phyloP scores from a whole-genome alignment of 2,113 vertebrate genomes.

The Coptodon rendalli region DNA sequence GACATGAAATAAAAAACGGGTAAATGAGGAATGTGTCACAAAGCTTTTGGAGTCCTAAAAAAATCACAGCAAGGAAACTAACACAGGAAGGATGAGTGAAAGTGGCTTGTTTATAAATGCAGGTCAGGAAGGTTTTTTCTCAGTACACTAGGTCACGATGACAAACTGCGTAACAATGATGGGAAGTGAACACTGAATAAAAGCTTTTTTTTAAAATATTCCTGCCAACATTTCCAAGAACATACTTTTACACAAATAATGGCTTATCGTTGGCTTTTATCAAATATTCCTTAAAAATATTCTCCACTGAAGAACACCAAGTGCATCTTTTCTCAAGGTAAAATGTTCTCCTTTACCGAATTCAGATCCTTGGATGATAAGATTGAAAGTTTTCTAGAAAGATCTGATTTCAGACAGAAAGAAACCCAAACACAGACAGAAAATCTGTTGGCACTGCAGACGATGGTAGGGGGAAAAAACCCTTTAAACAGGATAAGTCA shows the following conservation, averaged over 20 bases:
- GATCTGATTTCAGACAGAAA: background rate
- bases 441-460: background rate
- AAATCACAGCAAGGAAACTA: background rate
- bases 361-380: background rate
- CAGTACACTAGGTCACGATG: background rate
- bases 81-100: background rate
- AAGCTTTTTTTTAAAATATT: background rate
- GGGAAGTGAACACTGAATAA: background rate
- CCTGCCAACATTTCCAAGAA: background rate
- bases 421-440: background rate
- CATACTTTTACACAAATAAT: background rate
- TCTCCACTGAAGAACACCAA: rapidly evolving
- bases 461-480: rapidly evolving
- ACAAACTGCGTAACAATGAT: background rate
- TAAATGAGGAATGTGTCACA: background rate
- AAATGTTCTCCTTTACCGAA: background rate
- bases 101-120: background rate
- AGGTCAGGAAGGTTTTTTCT: background rate
- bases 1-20: background rate
- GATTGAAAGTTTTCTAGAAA: background rate
- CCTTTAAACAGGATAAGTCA: background rate
- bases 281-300: background rate
- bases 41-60: background rate
- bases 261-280: background rate
- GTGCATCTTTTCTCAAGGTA: background rate